Evolutionary conservation across 2,797 vertebrate species (phyloP).

Genomic region (Rhincodon typus): DNA sequence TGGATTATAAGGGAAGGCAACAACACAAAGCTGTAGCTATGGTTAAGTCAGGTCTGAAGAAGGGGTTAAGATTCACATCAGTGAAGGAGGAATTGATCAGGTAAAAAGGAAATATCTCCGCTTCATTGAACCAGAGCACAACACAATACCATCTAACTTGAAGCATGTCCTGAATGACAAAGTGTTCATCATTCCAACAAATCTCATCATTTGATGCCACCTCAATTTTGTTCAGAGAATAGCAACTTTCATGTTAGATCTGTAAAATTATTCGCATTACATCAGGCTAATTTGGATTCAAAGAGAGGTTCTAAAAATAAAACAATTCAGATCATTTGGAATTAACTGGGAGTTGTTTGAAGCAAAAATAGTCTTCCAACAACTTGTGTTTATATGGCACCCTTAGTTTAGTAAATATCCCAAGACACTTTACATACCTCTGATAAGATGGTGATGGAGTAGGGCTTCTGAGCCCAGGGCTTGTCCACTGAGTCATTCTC

Average conservation of each 20-base stretch:
- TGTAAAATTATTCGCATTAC: not conserved
- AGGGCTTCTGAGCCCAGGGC: no score
- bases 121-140: slow-evolving; percentile 30
- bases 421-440: no score
- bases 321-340: not conserved
- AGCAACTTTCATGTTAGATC: not conserved
- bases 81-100: slow-evolving; percentile 11
- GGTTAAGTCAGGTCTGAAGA: not conserved
- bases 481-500: no score
- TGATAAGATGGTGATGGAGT: no score
- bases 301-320: not conserved
- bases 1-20: slow-evolving; percentile 14
- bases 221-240: not conserved
- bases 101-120: not conserved
- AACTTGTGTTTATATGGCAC: not conserved
- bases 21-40: no score
- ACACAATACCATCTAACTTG: not conserved
- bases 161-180: not conserved
- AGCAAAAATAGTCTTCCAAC: not conserved
- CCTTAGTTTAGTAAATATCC: not conserved
- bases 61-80: not conserved
- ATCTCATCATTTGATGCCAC: not conserved
- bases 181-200: not conserved
- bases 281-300: not conserved
- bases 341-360: not conserved